Conservation (phyloP, 92 coral and sea anemone species). For the Epizoanthus illoricatus region DNA sequence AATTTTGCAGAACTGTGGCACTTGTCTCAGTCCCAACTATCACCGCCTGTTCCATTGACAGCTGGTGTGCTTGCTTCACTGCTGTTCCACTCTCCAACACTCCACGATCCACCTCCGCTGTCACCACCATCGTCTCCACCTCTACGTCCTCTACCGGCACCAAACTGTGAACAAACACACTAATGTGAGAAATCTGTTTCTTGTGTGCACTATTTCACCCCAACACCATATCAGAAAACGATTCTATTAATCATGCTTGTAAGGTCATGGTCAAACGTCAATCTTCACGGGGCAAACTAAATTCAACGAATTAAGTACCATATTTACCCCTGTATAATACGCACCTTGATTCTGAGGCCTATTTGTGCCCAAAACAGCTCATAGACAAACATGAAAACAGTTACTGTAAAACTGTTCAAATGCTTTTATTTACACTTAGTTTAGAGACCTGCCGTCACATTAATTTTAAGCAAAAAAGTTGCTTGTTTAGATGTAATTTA, state of each 20-base stretch:
- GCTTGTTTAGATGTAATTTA: no score
- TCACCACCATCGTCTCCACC: constrained; percentile 41
- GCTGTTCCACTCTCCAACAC: constrained; percentile 56
- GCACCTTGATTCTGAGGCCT: no score
- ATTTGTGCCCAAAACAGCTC: no score
- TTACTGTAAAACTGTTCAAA: no score
- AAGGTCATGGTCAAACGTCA: no score
- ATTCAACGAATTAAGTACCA: no score
- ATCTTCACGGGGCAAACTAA: no score
- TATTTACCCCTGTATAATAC: no score
- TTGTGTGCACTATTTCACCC: not conserved
- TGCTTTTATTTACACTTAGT: no score
- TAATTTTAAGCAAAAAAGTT: no score
- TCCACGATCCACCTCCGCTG: constrained; percentile 37
- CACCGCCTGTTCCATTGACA: constrained; percentile 53
- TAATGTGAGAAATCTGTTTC: not conserved
- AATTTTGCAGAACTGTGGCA: not conserved
- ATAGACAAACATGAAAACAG: no score
- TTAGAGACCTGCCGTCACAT: no score
- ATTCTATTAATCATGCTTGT: not conserved
- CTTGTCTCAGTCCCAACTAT: constrained; percentile 26
- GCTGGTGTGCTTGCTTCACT: constrained; percentile 38
- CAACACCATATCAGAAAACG: not conserved
- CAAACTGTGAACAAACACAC: constrained; percentile 27
- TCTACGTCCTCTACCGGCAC: constrained; percentile 20